phyloP scores from a whole-genome alignment of 2,113 vertebrate genomes.

The Cebus imitator region DNA sequence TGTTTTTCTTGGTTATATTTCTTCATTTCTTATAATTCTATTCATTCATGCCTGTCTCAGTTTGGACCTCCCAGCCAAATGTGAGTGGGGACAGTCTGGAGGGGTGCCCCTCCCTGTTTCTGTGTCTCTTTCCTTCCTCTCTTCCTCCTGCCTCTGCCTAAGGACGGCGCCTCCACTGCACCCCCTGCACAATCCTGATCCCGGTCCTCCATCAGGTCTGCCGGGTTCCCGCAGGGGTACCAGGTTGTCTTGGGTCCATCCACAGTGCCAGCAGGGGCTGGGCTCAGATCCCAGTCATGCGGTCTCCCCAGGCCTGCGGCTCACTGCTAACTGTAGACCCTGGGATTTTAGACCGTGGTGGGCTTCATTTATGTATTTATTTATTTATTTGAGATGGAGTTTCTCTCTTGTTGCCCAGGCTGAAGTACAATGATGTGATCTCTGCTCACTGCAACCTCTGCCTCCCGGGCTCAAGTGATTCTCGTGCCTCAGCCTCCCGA shows the following conservation, averaged over 20 bases:
- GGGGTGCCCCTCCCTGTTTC: accelerated
- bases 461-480: no score
- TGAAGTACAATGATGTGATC: no score
- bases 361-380: no score
- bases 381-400: no score
- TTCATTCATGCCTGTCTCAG: accelerated
- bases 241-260: accelerated
- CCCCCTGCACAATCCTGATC: no score
- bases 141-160: accelerated
- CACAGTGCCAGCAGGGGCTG: accelerated
- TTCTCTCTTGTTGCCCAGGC: no score
- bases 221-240: accelerated
- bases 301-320: accelerated
- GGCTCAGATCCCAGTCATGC: not conserved
- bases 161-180: accelerated
- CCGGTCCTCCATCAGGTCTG: accelerated
- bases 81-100: not conserved
- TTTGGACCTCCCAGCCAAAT: not conserved
- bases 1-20: not conserved
- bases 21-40: not conserved
- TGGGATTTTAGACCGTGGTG: accelerated
- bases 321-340: accelerated
- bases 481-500: no score
- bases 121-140: accelerated
- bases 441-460: no score